phyloP scores from a whole-genome alignment of 1,140 invertebrate genomes.

The Neodiprion lecontei region DNA sequence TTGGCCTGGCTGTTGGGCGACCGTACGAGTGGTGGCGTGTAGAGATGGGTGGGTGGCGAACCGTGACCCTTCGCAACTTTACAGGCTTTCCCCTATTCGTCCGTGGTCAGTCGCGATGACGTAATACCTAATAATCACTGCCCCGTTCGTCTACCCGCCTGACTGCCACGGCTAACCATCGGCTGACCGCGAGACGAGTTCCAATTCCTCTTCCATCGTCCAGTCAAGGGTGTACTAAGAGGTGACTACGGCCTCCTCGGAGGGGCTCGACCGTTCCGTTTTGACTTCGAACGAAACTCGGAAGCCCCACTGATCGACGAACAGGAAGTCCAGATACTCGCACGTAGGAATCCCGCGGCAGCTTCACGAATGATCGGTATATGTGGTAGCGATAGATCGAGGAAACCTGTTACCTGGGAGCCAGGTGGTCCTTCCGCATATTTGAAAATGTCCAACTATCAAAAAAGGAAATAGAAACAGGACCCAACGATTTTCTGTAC shows the following conservation, averaged over 20 bases:
- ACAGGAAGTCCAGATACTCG: not conserved
- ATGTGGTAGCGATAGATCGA: too few species aligned
- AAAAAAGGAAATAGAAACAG: too few species aligned
- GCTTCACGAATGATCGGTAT: too few species aligned
- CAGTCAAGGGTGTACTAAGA: too few species aligned
- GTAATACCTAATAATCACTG: not conserved
- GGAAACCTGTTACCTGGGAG: too few species aligned
- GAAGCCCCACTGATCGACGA: not conserved
- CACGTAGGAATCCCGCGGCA: not conserved
- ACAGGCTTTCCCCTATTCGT: not conserved
- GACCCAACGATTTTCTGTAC: too few species aligned
- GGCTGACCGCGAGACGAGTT: too few species aligned
- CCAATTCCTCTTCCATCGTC: too few species aligned
- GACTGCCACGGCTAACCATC: not conserved
- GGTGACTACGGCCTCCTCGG: not conserved
- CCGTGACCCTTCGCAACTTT: slow-evolving; percentile 2
- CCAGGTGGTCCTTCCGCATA: too few species aligned
- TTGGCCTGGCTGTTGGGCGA: too few species aligned
- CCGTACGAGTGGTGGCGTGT: too few species aligned
- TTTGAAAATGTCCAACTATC: too few species aligned
- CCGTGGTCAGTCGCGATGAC: not conserved
- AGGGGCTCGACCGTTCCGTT: not conserved
- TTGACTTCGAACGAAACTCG: not conserved
- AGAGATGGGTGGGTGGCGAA: not conserved
- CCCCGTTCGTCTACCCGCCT: not conserved